Evolutionary conservation across 2,888 invertebrate genomes (phyloP).

Genomic region (Ectemnius cavifrons): DNA sequence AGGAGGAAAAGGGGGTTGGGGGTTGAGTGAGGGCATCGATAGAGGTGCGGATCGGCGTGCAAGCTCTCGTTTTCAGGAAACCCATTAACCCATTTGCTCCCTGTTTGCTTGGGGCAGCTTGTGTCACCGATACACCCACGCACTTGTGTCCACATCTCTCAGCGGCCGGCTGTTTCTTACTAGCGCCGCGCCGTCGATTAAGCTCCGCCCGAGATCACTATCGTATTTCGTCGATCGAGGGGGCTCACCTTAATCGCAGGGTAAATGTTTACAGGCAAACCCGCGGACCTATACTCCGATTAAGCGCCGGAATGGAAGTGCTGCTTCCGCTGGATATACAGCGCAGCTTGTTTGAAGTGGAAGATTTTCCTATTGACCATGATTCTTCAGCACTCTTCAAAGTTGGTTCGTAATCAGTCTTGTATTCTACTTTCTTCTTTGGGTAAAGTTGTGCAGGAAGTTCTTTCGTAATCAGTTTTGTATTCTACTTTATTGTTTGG

Average conservation of each 20-base stretch:
- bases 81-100: conserved; percentile 65
- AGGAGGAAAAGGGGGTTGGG: conserved; percentile 6
- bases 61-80: conserved; percentile 53
- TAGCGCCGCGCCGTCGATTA: conserved; percentile 26
- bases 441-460: too few species aligned
- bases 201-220: conserved; percentile 24
- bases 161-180: conserved; percentile 9
- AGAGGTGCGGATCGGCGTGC: conserved; percentile 30
- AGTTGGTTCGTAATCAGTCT: not conserved
- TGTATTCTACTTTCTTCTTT: too few species aligned
- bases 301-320: not conserved
- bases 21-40: not conserved
- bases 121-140: conserved; percentile 46
- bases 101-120: conserved; percentile 49
- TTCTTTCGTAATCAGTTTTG: too few species aligned
- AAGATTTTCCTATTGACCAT: too few species aligned
- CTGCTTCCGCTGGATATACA: not conserved
- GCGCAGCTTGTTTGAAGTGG: not conserved
- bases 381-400: not conserved
- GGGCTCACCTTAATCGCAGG: conserved; percentile 3
- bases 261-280: not conserved
- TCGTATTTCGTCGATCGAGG: conserved; percentile 23
- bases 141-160: conserved; percentile 29
- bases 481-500: too few species aligned
- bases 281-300: not conserved